Evolutionary conservation across 2,113 vertebrate genomes (phyloP).

Genomic region (Apistogramma diplotaenia): DNA sequence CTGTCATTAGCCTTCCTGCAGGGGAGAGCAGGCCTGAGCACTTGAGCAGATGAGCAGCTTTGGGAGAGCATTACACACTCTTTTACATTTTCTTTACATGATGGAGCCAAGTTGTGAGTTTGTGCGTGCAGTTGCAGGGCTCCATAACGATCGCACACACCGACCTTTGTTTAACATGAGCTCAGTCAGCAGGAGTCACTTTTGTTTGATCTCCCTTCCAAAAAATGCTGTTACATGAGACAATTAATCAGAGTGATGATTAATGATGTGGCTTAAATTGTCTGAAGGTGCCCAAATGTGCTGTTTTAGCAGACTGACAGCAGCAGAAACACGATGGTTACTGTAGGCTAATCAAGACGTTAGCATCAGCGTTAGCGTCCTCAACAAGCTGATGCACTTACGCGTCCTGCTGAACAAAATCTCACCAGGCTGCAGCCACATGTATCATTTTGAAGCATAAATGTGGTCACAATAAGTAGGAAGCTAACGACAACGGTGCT

Average conservation of each 20-base stretch:
- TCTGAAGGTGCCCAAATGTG: neutral
- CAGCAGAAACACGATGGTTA: neutral
- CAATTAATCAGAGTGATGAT: neutral
- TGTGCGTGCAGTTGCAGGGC: neutral
- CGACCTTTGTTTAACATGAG: neutral
- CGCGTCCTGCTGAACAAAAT: neutral
- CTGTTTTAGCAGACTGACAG: neutral
- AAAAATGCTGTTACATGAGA: neutral
- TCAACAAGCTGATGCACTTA: neutral
- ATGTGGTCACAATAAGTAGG: neutral
- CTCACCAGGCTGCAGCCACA: neutral
- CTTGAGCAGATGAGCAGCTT: slow-evolving; percentile 46
- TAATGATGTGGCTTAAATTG: neutral
- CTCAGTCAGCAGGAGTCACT: neutral
- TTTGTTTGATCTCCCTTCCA: neutral
- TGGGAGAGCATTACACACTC: slow-evolving; percentile 21
- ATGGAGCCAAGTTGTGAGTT: neutral
- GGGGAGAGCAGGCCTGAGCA: slow-evolving; percentile 30
- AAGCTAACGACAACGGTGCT: too few relatives aligned
- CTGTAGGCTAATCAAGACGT: neutral
- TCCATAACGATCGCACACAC: neutral
- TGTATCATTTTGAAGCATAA: neutral
- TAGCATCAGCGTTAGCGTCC: too few relatives aligned
- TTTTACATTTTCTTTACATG: slow-evolving; percentile 19
- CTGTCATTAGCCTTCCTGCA: slow-evolving; percentile 62